These are phyloP conservation scores for Typhlichthys eigenmanni DNA, from an alignment of 2,797 vertebrate genomes.

Conservation along the genomic window DNA sequence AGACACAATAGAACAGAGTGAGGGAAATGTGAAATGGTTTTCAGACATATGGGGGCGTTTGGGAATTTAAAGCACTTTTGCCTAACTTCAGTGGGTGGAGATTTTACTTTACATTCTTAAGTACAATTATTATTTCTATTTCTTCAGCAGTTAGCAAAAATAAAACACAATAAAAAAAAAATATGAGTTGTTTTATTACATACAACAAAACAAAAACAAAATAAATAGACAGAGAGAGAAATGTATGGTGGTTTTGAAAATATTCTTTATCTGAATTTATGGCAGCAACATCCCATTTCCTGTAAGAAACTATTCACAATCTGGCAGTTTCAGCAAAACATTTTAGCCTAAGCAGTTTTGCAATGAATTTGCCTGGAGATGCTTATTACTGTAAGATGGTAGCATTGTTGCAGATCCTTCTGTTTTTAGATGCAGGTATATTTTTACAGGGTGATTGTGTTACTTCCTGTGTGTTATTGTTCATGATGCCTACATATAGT, in stretches of 20 bases:
- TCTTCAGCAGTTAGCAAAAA: no score
- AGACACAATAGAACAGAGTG: neutral
- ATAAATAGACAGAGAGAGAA: no score
- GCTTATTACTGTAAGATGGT: no score
- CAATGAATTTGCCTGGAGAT: no score
- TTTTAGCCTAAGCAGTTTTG: no score
- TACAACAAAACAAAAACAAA: no score
- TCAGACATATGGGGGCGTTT: neutral
- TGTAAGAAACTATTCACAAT: neutral
- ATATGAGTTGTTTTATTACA: no score
- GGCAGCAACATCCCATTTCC: slow-evolving; percentile 1
- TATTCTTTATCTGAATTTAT: neutral
- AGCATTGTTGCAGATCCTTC: no score
- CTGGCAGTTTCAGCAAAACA: neutral
- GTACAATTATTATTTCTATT: no score
- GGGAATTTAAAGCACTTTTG: neutral
- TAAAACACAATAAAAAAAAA: no score
- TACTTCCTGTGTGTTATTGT: slow-evolving; percentile 1
- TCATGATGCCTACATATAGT: neutral
- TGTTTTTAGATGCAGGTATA: no score
- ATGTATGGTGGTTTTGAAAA: neutral
- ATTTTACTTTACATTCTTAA: neutral
- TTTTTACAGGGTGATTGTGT: neutral
- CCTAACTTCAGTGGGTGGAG: neutral
- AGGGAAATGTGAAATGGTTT: neutral